A percentile compares a stretch with the other conserved stretches of the same genome.
These are phyloP conservation scores for Gadopsis bispinosus DNA, from an alignment of 2,797 vertebrate species.

Conservation along the genomic window DNA sequence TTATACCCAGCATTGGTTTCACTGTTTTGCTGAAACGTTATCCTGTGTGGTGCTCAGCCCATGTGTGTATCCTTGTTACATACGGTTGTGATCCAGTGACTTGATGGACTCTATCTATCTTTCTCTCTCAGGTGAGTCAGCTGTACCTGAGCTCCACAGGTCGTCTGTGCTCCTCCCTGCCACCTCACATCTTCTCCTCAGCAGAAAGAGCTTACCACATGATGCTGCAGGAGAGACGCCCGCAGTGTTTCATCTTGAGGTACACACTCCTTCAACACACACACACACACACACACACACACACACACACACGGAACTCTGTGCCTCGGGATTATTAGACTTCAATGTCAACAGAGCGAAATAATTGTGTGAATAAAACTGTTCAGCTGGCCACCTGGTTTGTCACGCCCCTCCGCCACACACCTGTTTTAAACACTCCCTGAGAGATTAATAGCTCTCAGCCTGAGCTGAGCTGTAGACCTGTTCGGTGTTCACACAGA, in stretches of 20 bases:
- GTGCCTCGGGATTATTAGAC: background rate
- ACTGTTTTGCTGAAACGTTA: constrained; percentile 31
- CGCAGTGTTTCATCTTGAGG: constrained; percentile 96
- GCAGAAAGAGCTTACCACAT: constrained; percentile 94
- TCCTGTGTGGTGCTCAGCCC: constrained; percentile 7
- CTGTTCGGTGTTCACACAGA: constrained; percentile 53
- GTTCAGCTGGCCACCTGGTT: constrained; percentile 43
- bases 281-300: background rate
- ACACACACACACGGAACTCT: background rate
- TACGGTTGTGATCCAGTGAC: constrained; percentile 29
- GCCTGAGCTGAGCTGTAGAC: constrained; percentile 47
- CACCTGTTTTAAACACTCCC: constrained; percentile 66
- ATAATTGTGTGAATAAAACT: constrained; percentile 18
- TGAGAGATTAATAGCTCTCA: constrained; percentile 67
- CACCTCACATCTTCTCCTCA: constrained; percentile 95
- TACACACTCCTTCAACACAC: constrained; percentile 61
- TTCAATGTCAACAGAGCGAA: constrained; percentile 11
- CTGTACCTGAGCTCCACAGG: constrained; percentile 92
- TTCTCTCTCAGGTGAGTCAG: constrained; percentile 90
- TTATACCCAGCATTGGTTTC: constrained; percentile 14
- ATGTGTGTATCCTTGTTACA: constrained; percentile 21
- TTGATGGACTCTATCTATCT: constrained; percentile 1
- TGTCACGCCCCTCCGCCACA: constrained; percentile 28
- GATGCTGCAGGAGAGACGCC: constrained; percentile 91
- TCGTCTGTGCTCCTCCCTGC: constrained; percentile 90